Base-by-base conservation (phyloP, 2,888 invertebrate genomes). In the Tachina lurida region DNA sequence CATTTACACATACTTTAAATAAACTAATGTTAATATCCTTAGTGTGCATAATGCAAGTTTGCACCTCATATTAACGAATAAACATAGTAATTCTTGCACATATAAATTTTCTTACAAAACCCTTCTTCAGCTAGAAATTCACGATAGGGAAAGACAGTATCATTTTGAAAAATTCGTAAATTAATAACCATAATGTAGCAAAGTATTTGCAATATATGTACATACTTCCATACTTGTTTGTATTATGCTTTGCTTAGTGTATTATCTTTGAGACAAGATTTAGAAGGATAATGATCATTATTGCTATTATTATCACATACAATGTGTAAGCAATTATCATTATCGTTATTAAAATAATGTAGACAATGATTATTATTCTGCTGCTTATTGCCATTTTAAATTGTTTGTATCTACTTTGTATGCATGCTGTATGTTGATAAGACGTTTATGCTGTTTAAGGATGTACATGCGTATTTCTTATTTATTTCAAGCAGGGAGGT, bases 251-350 rank as follows among this genome's bases (percentile, higher is more conserved):
- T 19, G 31, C 31, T 31, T 7, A 31, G 31, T 7, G 7, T 31
- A 31, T 31, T 31, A 31, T 31, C 31, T 31, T 5, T 31, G 31
- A 31, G 31, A 31, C 31, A 13, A 22, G 31, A 22, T 12, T 31
- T 56, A n/a, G 13, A 39, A 13, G 31, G 31, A 39, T 76, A 76
- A 76, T 67, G 56, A 76, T 76, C 65, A 76, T 76, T 39, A 58
- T 3, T 12, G 15, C 2, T 39, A 39, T 41, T 15, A 76, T 58
- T 39, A 45, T 17, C 31, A 56, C 19, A 10, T 9, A 1, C 10
- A 13, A 47, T 31, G 13, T 63, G 9, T 31, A 9, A 19, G 22
- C 7, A 39, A 19, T 54, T n/a, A 19, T 52, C 22, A 19, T 22
- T 15, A 22, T 54, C 1, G 31, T 45, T 17, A 31, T 13, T 31